Evolutionary conservation across 2,888 invertebrate species (phyloP).

Genomic region (Xestoiulus laeticollis): DNA sequence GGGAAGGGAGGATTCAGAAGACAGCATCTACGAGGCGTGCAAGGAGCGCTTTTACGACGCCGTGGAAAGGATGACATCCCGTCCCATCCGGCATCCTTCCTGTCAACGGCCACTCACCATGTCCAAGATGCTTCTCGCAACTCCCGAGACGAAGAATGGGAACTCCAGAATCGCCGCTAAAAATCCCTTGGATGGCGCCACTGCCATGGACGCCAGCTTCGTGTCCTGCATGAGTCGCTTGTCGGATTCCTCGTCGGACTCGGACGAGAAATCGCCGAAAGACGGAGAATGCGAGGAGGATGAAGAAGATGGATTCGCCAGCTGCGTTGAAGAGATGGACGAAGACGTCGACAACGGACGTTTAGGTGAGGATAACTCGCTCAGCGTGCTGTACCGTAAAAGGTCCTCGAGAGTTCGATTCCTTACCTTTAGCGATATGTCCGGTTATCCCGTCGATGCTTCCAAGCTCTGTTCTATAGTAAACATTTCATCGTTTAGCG

Average conservation of each 20-base stretch:
- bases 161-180: neutral
- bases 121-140: neutral
- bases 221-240: constrained; percentile 42
- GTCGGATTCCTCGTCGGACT: neutral
- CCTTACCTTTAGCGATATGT: too few relatives aligned
- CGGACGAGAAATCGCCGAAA: neutral
- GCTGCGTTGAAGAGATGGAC: constrained; percentile 48
- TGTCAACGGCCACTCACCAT: neutral
- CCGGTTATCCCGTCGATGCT: too few relatives aligned
- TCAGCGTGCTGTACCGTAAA: too few relatives aligned
- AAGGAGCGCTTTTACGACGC: neutral
- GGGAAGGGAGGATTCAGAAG: constrained; percentile 51
- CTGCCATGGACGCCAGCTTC: constrained; percentile 52
- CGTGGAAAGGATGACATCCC: neutral
- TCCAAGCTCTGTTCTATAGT: too few relatives aligned
- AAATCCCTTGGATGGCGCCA: constrained; percentile 27
- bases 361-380: constrained; percentile 3
- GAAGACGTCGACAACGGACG: neutral
- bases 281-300: constrained; percentile 22
- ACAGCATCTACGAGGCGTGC: constrained; percentile 50
- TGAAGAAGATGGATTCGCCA: constrained; percentile 42
- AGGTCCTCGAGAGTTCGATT: too few relatives aligned
- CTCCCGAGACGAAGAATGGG: neutral
- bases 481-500: too few relatives aligned
- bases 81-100: neutral